Conservation (phyloP, 2,797 vertebrate genomes). For the Paramormyrops hopkinsi region DNA sequence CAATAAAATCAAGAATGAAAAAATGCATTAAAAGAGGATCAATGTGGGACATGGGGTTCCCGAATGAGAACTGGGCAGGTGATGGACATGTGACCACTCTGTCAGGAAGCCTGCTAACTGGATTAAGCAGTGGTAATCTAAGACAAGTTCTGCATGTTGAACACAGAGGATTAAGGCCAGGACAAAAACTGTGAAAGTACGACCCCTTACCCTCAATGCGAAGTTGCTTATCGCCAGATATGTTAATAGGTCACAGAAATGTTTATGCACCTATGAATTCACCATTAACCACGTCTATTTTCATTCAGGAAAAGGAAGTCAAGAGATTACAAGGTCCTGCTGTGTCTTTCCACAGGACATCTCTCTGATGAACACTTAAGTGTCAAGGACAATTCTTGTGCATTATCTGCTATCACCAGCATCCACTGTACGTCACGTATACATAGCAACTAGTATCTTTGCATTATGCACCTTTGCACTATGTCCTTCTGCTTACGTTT, state of each 20-base stretch:
- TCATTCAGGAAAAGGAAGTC: not conserved
- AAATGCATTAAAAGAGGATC: not conserved
- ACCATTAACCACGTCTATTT: not conserved
- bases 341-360: not conserved
- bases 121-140: slow-evolving; percentile 46
- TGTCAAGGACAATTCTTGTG: not conserved
- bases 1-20: not conserved
- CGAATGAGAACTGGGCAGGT: slow-evolving; percentile 10
- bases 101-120: slow-evolving; percentile 34
- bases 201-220: slow-evolving; percentile 17
- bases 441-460: too few relatives aligned
- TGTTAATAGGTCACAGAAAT: not conserved
- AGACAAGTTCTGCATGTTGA: slow-evolving; percentile 37
- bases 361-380: not conserved
- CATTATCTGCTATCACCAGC: too few relatives aligned
- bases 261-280: not conserved
- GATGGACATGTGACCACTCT: slow-evolving; percentile 30
- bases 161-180: slow-evolving; percentile 42
- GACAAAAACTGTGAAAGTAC: slow-evolving; percentile 33
- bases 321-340: not conserved
- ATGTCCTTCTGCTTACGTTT: too few relatives aligned
- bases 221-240: not conserved
- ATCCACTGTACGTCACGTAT: too few relatives aligned
- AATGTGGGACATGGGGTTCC: not conserved
- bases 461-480: too few relatives aligned